Evolutionary conservation across 1,140 invertebrate species (phyloP), one percentile per base, ranked within the genome.

Genomic region (Heliconius eleuchia): DNA sequence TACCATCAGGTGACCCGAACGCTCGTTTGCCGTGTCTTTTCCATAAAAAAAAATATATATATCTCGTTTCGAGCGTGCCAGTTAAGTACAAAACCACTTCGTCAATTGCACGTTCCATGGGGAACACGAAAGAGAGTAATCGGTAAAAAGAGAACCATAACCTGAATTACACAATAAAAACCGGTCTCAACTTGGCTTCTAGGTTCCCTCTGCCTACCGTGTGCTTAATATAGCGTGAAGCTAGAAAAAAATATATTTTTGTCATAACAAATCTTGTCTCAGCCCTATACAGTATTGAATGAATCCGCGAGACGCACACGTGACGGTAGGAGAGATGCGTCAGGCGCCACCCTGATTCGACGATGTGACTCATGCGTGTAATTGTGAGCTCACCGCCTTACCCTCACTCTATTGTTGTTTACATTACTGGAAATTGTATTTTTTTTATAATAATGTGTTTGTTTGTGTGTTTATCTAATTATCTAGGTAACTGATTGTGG

Each of bases 211-310:
- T 46, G 42, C 42, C 42, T 13, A 3, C 42, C 3, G 13, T 13
- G 42, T 46, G 11, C 13, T 13, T 13, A 3, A 46, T 3, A 46
- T 4, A 46, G 0, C 0, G 3, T 46, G 42, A 19, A 52, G 1
- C 5, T 52, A 66, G 7, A 11, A 3, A 30, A 66, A 66, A 30
- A 13, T 0, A 27, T 27, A 23, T 57, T 57, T 42, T 13, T 4
- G 18, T 52, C 4, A 52, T 52, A 5, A 52, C 13, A 1, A 52
- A 52, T 52, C 1, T 52, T 7, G 50, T 52, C 60, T 1, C 60
- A 66, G 60, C 80, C 80, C 80, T 81, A 74, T 80, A 74, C 42
- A 19, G 34, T 52, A 50, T 50, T 81, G 72, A 81, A 80, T 80
- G 79, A 74, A 74, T 77, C 30, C 66, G 77, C 77, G 79, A 71